Base-by-base conservation (phyloP, 2,888 invertebrate genomes). In the Allolobophora icterica region DNA sequence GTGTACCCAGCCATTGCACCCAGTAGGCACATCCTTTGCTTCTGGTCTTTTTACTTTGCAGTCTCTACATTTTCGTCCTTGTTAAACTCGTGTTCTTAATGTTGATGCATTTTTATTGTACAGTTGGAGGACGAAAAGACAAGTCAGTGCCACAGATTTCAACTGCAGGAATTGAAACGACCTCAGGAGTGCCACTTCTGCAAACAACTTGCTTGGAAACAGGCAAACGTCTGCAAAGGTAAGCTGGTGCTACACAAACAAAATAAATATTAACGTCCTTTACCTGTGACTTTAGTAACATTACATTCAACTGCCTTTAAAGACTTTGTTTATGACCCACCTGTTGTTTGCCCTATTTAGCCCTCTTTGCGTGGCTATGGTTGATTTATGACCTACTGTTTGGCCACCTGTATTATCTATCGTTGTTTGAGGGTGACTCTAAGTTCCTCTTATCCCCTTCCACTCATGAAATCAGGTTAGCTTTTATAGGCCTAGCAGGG, bases 181-280 rank as follows among this genome's bases (percentile, higher is more conserved):
- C 93, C 92, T 5, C 84, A 91, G 38, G 84, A 92, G 89, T 93
- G 93, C 58, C 40, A 89, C 45, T 42, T 91, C 71, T 93, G 93
- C 89, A 84, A 90, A 34, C 91, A 92, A 38, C 92, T 92, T 21
- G 91, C 92, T 71, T 92, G 92, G 91, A 91, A 92, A 90, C 90
- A 91, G 83, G 91, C 91, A 42, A 92, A 92, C 35, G 89, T 92
- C 52, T 93, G 93, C 90, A 91, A 92, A 93, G 90, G 93, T 93
- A 42, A 84, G 92, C 91, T 33, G 33, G n/a, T 91, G 89, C 34
- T 52, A 33, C 33, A 38, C 30, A 34, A 40, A 89, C 24, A 19
- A 35, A 91, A 89, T 11, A 42, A 90, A 52, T 17, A 11, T 52
- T 24, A 21, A 42, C 17, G 33, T 52, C 3, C 15, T 52, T 52